A percentile compares a stretch with the other conserved stretches of the same genome.
Evolutionary conservation across 2,113 vertebrate species (phyloP).

Genomic region (Verasper variegatus): DNA sequence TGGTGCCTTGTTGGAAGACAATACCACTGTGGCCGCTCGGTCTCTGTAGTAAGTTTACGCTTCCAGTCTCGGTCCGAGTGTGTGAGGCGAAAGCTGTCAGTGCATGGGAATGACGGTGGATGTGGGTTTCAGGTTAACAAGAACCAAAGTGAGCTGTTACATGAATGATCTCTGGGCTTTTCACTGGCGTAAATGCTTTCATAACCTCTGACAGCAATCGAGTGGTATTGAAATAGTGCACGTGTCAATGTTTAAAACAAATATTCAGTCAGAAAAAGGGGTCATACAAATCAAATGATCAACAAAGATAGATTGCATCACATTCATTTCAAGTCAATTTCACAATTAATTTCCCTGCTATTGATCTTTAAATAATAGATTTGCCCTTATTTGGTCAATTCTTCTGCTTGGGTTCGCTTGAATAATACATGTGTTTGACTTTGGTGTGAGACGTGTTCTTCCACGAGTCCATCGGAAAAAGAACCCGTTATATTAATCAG

Average conservation of each 20-base stretch:
- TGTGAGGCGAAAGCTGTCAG: constrained; percentile 5
- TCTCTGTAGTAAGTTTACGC: not conserved
- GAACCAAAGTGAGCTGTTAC: not conserved
- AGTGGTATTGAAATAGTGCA: not conserved
- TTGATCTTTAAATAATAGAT: not conserved
- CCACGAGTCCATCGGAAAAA: not conserved
- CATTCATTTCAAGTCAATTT: not conserved
- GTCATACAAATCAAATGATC: not conserved
- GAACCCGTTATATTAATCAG: not conserved
- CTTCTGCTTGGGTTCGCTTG: not conserved
- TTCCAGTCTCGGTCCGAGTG: constrained; percentile 13
- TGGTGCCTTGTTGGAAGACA: constrained; percentile 49
- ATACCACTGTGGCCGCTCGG: constrained; percentile 32
- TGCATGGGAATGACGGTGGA: not conserved
- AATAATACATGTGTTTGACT: not conserved
- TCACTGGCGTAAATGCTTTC: not conserved
- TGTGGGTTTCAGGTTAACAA: constrained; percentile 5
- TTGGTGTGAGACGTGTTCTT: not conserved
- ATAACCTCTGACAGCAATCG: not conserved
- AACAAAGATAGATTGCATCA: not conserved
- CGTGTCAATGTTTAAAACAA: not conserved
- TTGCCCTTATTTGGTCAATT: not conserved
- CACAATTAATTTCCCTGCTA: not conserved
- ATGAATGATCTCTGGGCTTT: not conserved
- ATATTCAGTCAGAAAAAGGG: not conserved